A percentile compares a stretch with the other conserved stretches of the same genome.
Evolutionary conservation across 2,888 invertebrate genomes (phyloP).

Genomic region (Sinodicranocentrus sp.): DNA sequence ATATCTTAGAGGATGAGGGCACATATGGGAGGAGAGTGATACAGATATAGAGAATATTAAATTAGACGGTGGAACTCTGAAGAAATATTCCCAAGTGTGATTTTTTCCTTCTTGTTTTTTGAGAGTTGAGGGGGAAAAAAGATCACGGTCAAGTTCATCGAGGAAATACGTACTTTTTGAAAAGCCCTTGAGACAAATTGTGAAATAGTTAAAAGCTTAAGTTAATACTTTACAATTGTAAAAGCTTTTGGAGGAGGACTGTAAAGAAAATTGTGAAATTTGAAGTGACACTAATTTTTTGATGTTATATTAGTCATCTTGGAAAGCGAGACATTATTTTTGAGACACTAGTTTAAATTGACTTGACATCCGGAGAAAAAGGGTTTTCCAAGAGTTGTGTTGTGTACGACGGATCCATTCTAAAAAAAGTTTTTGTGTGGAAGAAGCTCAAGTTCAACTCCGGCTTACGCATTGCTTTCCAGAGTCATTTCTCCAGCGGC

Average conservation of each 20-base stretch:
- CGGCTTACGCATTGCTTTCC: too few species aligned
- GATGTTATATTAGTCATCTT: neutral
- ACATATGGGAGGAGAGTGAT: neutral
- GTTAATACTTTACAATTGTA: too few species aligned
- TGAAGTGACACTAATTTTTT: slow-evolving; percentile 35
- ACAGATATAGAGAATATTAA: too few species aligned
- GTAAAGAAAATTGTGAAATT: too few species aligned
- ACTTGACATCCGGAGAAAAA: too few species aligned
- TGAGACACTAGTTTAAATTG: slow-evolving; percentile 20
- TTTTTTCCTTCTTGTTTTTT: neutral
- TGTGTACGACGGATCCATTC: too few species aligned
- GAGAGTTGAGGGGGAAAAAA: neutral
- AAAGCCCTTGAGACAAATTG: too few species aligned
- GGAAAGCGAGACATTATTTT: too few species aligned
- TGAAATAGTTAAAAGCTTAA: too few species aligned
- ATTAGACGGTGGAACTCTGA: slow-evolving; percentile 1
- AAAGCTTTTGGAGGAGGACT: too few species aligned
- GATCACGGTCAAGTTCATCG: slow-evolving; percentile 53
- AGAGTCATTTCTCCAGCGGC: slow-evolving; percentile 52
- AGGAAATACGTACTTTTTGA: too few species aligned
- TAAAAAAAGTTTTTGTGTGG: neutral
- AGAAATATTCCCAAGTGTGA: slow-evolving; percentile 59
- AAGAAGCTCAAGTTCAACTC: neutral
- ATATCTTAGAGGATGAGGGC: neutral
- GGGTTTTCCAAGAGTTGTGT: too few species aligned